Percentiles rank a stretch among this genome's conserved stretches.
phyloP scores from a whole-genome alignment of 2,113 vertebrate genomes.

The Grus americana region DNA sequence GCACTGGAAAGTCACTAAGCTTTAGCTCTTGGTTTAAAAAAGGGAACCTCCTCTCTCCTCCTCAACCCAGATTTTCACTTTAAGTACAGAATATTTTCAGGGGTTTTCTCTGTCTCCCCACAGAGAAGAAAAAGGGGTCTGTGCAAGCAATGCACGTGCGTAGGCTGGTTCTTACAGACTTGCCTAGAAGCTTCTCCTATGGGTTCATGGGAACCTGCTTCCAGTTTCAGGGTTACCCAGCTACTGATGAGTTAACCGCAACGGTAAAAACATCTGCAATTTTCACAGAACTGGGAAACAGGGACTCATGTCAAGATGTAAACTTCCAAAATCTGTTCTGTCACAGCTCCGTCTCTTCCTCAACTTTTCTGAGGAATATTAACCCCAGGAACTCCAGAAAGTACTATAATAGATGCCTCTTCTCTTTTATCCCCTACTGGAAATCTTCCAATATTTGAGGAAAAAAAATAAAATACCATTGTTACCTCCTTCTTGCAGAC shows the following conservation, averaged over 20 bases:
- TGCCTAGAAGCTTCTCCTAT: not conserved
- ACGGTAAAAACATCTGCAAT: not conserved
- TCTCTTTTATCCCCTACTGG: not conserved
- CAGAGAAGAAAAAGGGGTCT: not conserved
- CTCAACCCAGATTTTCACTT: not conserved
- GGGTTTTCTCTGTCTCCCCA: not conserved
- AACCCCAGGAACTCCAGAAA: not conserved
- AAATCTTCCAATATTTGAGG: not conserved
- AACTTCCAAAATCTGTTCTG: not conserved
- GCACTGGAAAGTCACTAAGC: not conserved
- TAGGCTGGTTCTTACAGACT: not conserved
- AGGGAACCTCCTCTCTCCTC: not conserved
- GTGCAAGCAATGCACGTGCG: not conserved
- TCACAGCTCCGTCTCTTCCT: not conserved
- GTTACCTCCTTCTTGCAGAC: not conserved
- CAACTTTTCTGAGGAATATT: not conserved
- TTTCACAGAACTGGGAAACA: not conserved
- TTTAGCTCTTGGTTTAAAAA: not conserved
- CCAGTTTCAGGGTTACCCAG: not conserved
- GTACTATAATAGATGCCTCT: not conserved
- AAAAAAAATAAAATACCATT: not conserved
- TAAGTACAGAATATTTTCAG: not conserved
- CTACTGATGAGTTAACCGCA: not conserved
- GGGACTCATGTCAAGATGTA: not conserved
- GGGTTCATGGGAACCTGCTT: not conserved